Evolutionary conservation across 2,113 vertebrate species (phyloP).

Genomic region (Cepphus grylle): DNA sequence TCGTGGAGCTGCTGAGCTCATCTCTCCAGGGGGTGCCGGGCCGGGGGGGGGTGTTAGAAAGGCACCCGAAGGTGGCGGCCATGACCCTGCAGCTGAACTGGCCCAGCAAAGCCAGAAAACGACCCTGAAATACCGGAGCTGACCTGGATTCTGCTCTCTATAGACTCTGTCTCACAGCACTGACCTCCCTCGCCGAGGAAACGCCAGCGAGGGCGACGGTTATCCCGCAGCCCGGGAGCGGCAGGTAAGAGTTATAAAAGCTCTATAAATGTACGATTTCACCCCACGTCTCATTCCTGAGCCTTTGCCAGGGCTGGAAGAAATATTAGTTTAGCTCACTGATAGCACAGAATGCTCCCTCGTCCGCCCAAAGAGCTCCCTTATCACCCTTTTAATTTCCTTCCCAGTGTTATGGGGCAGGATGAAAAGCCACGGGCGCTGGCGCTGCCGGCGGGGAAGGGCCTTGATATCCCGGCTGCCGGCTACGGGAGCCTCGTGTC

Average conservation of each 20-base stretch:
- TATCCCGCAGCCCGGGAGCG: neutral
- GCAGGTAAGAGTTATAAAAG: neutral
- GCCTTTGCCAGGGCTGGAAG: neutral
- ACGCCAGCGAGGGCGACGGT: neutral
- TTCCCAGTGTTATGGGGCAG: neutral
- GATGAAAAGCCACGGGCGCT: neutral
- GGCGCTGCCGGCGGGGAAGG: neutral
- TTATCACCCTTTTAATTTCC: conserved; percentile 66
- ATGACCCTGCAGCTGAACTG: neutral
- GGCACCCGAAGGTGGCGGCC: rapidly evolving
- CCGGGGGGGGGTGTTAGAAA: rapidly evolving
- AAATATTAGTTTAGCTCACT: neutral
- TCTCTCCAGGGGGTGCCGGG: neutral
- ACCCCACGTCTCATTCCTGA: neutral
- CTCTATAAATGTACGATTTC: neutral
- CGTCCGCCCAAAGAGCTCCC: neutral
- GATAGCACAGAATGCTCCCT: conserved; percentile 2
- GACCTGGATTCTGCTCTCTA: neutral
- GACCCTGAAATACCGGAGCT: neutral
- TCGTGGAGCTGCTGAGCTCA: rapidly evolving
- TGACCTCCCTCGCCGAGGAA: neutral
- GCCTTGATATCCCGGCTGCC: neutral
- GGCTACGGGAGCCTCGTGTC: rapidly evolving
- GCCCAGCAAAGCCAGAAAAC: rapidly evolving
- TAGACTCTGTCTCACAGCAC: rapidly evolving